Base-by-base conservation (phyloP, 1,140 invertebrate species). In the Zaprionus tsacasi region DNA sequence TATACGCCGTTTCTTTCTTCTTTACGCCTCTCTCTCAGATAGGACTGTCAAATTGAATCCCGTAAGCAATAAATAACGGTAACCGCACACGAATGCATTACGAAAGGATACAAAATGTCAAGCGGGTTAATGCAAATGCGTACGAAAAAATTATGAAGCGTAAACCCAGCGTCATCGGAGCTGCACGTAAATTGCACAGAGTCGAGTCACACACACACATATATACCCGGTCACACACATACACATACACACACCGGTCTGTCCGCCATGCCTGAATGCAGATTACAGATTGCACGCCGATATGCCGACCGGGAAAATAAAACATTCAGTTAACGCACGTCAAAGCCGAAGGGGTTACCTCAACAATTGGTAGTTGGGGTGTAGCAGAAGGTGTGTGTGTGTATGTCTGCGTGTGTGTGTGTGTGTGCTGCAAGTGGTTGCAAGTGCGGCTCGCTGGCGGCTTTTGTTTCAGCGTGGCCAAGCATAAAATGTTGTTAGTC, bases 201-300 rank as follows among this genome's bases (percentile, higher is more conserved):
- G 71, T 63, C 52, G 50, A 40, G 40, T 17, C 15, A 43, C 15
- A 66, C 25, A 66, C 63, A 54, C 30, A 56, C 12, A 56, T 30
- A 11, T n/a, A 13, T 50, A 36, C 40, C 3, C 7, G n/a, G n/a
- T n/a, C n/a, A 13, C 17, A 54, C 21, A 43, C 45, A 48, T 25
- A 17, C 30, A 45, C n/a, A 21, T 21, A 21, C 11, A 25, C 21
- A n/a, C n/a, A n/a, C 1, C 10, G 25, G 50, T n/a, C 35, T 63
- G n/a, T 35, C 15, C 36, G 60, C 76, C 69, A 85, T 67, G 85
- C 78, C 72, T 79, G 56, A 88, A 89, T 85, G 78, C 78, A 81
- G 68, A 12, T 52, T 57, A 70, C 68, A 88, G 85, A 89, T 88
- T 89, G 85, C 85, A 78, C 74, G 65, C 80, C 71, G 69, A 76